Evolutionary conservation across 35 echinoderm and acorn worm species (phyloP).

Genomic region (Nesometra sesokonis): DNA sequence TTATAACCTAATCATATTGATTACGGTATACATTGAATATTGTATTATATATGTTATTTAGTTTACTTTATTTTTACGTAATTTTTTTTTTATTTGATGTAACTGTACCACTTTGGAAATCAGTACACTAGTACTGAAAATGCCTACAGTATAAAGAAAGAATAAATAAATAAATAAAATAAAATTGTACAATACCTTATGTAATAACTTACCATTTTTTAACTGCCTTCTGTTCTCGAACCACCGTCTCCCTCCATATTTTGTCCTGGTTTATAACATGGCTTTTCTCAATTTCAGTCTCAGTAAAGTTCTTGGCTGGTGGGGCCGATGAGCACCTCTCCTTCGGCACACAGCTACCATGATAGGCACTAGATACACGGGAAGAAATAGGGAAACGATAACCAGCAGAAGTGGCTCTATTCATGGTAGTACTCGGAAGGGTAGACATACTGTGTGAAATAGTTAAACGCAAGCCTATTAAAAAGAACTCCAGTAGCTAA

Average conservation of each 20-base stretch:
- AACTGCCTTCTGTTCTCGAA: constrained; percentile 22
- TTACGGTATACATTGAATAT: too few relatives aligned
- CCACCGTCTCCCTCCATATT: constrained; percentile 64
- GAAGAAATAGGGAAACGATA: constrained; percentile 61
- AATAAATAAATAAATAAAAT: too few relatives aligned
- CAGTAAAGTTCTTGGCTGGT: constrained; percentile 26
- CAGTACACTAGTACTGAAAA: too few relatives aligned
- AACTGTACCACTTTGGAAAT: too few relatives aligned
- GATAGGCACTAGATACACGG: constrained; percentile 69
- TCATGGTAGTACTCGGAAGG: neutral
- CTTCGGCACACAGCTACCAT: constrained; percentile 43
- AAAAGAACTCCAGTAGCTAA: too few relatives aligned
- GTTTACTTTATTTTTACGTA: too few relatives aligned
- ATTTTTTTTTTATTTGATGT: too few relatives aligned
- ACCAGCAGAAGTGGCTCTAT: constrained; percentile 67
- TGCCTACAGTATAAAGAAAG: too few relatives aligned
- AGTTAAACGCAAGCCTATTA: neutral
- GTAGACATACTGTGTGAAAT: neutral
- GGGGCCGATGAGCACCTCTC: constrained; percentile 8
- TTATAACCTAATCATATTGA: too few relatives aligned
- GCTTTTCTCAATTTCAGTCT: constrained; percentile 31
- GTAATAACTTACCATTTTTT: constrained; percentile 42
- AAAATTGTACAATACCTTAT: too few relatives aligned
- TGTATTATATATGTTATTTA: too few relatives aligned
- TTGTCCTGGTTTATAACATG: constrained; percentile 48